Base-by-base conservation (phyloP, 2,113 vertebrate genomes). In the Phoenicopterus ruber region DNA sequence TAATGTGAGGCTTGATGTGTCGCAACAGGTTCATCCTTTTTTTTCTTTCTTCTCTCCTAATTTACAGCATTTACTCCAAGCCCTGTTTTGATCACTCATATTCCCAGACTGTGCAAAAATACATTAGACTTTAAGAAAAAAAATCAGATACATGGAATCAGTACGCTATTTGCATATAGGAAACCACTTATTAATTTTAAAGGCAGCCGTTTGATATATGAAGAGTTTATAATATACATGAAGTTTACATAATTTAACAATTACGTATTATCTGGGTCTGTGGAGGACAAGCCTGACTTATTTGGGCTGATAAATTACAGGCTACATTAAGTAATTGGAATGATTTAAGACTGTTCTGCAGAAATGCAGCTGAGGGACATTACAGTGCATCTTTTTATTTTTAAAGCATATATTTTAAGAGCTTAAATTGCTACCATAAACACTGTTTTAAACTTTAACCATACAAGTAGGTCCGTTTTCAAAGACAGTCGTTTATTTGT, bases 281-380 rank as follows among this genome's bases (percentile, higher is more conserved):
- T 40, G 50, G 81, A 94, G 90, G 94, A 97, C 82, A 95, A 96
- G 44, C 32, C 58, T 63, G 58, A 81, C 49, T 80, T 97, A 96
- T 63, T 97, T 95, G 65, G 84, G 91, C 92, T 94, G 88, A 93
- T 98, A 93, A 98, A 97, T 98, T 97, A 85, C 86, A 95, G 93
- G 84, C 93, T 97, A 57, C 82, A 95, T 97, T 97, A 97, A 98
- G 90, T 97, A 98, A 96, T 31, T 46, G 86, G 62, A 92, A 90
- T 87, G 76, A 95, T 97, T 98, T 96, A 94, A 97, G 93, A 87
- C 42, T 78, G 10, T 86, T 94, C 89, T 79, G 74, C 84, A 66
- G 76, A 96, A 91, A 89, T 57, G 87, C 89, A 97, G 95, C 94
- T 97, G 97, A 97, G 97, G 46, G 70, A 76, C 44, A 78, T 83